Evolutionary conservation across 2,888 invertebrate genomes (phyloP), one percentile per base, ranked within the genome.

Genomic region (Hypselothyrea guttata): DNA sequence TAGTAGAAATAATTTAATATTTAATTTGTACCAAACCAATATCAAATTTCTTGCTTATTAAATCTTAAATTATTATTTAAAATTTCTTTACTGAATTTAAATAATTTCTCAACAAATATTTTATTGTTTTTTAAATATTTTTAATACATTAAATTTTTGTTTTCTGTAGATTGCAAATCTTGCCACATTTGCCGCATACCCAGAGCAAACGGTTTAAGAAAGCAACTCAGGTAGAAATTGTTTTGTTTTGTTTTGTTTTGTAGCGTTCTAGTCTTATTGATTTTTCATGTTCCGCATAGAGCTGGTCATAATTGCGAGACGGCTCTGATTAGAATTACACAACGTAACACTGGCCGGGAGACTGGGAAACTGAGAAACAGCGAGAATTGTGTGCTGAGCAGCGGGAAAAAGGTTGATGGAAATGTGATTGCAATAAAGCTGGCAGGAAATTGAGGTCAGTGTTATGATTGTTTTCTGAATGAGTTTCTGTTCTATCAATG

Each of bases 381-480:
- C 18, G 37, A 16, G 34, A 47, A 12, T 22, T 33, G 41, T 27
- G 9, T 12, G 34, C 7, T 16, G 16, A 34, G 18, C 31, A 18
- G 40, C 40, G 49, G 33, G 22, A 51, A 33, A 51, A 54, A 53
- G 49, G 53, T 48, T 22, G 22, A 45, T 72, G 78, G 66, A 79
- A 79, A 81, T 79, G 77, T 81, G 78, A 81, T 79, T 81, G 78
- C 78, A 65, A 75, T n/a, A 52, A 11, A 22, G 42, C 55, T 71
- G 84, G 82, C 84, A 81, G 75, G 75, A 84, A 81, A 81, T 84
- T 81, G 81, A 81, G 81, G 81, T 81, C 81, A 81, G 81, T 81
- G 81, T 81, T 81, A 81, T 81, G 84, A 84, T 82, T 84, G 84
- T 84, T 75, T 83, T 81, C 59, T 71, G 81, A 77, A 83, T 79